Percentiles rank a stretch among this genome's conserved stretches.
phyloP scores from a whole-genome alignment of 2,888 invertebrate species.

The Euzetes globulus region DNA sequence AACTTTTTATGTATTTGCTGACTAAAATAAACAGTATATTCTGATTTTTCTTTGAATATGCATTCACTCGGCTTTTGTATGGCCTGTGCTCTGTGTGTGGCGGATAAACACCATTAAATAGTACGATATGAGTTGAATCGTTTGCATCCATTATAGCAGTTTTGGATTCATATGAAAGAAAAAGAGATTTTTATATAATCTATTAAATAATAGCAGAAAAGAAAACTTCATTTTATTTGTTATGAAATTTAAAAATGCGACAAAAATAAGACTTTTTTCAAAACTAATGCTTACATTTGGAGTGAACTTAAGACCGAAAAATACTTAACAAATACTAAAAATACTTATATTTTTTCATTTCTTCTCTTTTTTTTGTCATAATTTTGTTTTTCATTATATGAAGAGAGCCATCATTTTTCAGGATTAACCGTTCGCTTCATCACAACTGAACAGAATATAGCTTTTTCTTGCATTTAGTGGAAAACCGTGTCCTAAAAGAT shows the following conservation, averaged over 20 bases:
- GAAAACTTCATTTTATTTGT: not conserved
- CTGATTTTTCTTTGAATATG: not conserved
- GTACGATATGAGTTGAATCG: not conserved
- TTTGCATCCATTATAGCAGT: not conserved
- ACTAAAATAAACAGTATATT: not conserved
- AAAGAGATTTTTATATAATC: not conserved
- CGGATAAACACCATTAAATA: too few relatives aligned
- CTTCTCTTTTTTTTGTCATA: not conserved
- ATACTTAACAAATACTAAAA: not conserved
- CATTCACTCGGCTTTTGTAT: too few relatives aligned
- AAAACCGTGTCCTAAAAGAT: not conserved
- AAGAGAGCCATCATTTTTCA: conserved; percentile 14
- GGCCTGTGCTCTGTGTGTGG: too few relatives aligned
- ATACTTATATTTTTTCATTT: not conserved
- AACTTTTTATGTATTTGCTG: not conserved
- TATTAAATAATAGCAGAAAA: not conserved
- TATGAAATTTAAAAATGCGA: not conserved
- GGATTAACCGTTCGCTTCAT: not conserved
- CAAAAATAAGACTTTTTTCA: not conserved
- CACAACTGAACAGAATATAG: not conserved
- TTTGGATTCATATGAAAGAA: not conserved
- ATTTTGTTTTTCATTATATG: not conserved
- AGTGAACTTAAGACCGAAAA: not conserved
- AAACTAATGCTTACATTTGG: not conserved
- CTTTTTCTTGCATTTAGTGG: not conserved